phyloP scores from a whole-genome alignment of 2,797 vertebrate species.

The Leptatherina wallacei region DNA sequence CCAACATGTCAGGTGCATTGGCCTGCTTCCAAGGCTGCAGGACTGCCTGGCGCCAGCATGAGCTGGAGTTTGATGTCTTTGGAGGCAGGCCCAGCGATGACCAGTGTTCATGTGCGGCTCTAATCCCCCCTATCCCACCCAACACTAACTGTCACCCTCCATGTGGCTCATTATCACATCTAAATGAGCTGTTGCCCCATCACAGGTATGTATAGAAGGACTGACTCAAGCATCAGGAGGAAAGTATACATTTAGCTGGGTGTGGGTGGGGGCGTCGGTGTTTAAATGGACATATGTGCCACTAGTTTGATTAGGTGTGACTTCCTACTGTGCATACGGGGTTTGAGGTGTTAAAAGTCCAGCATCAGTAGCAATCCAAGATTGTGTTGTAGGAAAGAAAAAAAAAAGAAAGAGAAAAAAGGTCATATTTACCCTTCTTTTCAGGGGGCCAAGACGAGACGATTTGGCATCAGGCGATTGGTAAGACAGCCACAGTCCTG shows the following conservation, averaged over 20 bases:
- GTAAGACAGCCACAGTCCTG: constrained; percentile 96
- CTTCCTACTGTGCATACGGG: constrained; percentile 16
- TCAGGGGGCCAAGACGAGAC: constrained; percentile 92
- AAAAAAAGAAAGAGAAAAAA: background rate
- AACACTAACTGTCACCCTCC: constrained; percentile 63
- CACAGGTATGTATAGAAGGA: background rate
- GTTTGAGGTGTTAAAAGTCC: background rate
- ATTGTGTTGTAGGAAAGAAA: background rate
- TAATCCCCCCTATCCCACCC: constrained; percentile 59
- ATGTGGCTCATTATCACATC: constrained; percentile 65
- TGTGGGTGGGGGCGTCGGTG: background rate
- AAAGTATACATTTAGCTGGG: constrained; percentile 9
- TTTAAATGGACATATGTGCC: constrained; percentile 15
- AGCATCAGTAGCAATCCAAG: background rate
- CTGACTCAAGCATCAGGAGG: background rate
- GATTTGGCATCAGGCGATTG: constrained; percentile 96
- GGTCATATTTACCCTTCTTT: constrained; percentile 89
- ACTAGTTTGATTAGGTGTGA: constrained; percentile 31
- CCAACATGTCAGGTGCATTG: constrained; percentile 50
- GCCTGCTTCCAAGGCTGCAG: constrained; percentile 40
- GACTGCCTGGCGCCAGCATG: constrained; percentile 34
- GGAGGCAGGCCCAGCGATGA: constrained; percentile 49
- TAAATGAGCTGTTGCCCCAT: constrained; percentile 32
- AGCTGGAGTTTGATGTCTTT: constrained; percentile 50
- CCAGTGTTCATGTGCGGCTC: constrained; percentile 18